Percentiles rank a stretch among this genome's conserved stretches.
phyloP scores from a whole-genome alignment of 2,888 invertebrate species.

The Drosophila differens region DNA sequence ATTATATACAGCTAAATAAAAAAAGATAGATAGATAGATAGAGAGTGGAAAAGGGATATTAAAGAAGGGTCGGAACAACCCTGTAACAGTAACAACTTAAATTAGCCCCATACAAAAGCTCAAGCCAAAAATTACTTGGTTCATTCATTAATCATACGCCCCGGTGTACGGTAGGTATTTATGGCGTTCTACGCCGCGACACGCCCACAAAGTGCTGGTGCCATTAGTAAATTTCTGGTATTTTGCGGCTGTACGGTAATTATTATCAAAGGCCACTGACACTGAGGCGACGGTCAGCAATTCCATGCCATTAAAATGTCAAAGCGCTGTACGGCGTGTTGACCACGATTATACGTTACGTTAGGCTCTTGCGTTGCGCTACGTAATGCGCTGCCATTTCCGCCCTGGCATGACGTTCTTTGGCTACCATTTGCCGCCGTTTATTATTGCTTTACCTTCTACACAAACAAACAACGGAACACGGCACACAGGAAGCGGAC shows the following conservation, averaged over 20 bases:
- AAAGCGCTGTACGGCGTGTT: conserved; percentile 24
- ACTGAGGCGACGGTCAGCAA: conserved; percentile 18
- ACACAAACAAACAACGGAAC: conserved; percentile 56
- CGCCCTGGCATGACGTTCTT: conserved; percentile 65
- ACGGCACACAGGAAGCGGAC: conserved; percentile 38
- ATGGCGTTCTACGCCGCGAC: conserved; percentile 24
- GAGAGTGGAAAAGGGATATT: background rate
- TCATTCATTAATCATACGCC: conserved; percentile 65
- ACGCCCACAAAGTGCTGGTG: conserved; percentile 12
- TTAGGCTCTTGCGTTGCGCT: conserved; percentile 36
- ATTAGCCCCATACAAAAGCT: background rate
- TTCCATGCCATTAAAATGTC: conserved; percentile 53
- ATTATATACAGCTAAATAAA: conserved; percentile 93
- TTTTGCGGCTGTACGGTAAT: conserved; percentile 46
- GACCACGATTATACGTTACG: conserved; percentile 20
- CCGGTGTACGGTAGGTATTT: conserved; percentile 22
- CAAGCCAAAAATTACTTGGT: background rate
- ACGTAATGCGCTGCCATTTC: conserved; percentile 54
- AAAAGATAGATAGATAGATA: background rate
- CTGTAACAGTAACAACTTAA: conserved; percentile 1
- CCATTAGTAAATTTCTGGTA: conserved; percentile 57
- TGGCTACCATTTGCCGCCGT: conserved; percentile 58
- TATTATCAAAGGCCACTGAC: conserved; percentile 60
- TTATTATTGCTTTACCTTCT: conserved; percentile 60
- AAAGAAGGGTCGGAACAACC: background rate